Evolutionary conservation across 2,113 vertebrate genomes (phyloP).

Genomic region (Thunnus thynnus): DNA sequence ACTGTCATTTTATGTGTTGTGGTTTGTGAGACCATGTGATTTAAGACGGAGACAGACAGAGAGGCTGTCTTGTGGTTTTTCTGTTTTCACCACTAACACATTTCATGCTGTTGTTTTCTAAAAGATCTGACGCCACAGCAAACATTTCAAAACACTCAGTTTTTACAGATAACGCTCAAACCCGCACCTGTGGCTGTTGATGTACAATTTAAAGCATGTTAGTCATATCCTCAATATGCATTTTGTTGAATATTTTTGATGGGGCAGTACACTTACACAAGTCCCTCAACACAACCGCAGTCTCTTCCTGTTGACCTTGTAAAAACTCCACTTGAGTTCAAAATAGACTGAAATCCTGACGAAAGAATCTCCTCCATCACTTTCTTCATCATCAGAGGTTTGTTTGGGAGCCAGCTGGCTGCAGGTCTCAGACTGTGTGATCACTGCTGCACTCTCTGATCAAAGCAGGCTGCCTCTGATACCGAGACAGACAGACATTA

Average conservation of each 20-base stretch:
- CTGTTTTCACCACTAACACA: neutral
- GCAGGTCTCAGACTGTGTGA: constrained; percentile 28
- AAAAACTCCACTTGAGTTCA: neutral
- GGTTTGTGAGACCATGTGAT: neutral
- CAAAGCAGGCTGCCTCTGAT: constrained; percentile 30
- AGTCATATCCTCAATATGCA: too few relatives aligned
- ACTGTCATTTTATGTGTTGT: neutral
- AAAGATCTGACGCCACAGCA: too few relatives aligned
- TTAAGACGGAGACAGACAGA: too few relatives aligned
- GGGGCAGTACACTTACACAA: neutral
- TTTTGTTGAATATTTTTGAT: too few relatives aligned
- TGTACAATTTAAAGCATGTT: too few relatives aligned
- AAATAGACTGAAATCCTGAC: constrained; percentile 3
- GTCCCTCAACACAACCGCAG: neutral
- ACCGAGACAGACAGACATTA: constrained; percentile 12
- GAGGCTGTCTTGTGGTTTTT: neutral
- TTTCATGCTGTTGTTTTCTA: too few relatives aligned
- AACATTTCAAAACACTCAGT: too few relatives aligned
- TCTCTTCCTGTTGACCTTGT: neutral
- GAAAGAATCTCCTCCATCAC: neutral
- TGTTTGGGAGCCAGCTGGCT: constrained; percentile 49
- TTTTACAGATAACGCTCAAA: too few relatives aligned
- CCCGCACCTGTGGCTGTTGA: too few relatives aligned
- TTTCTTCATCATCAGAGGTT: constrained; percentile 2
- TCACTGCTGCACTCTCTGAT: constrained; percentile 37